Base-by-base conservation (phyloP, 2,113 vertebrate genomes). In the Sinocyclocheilus maitianheensis region DNA sequence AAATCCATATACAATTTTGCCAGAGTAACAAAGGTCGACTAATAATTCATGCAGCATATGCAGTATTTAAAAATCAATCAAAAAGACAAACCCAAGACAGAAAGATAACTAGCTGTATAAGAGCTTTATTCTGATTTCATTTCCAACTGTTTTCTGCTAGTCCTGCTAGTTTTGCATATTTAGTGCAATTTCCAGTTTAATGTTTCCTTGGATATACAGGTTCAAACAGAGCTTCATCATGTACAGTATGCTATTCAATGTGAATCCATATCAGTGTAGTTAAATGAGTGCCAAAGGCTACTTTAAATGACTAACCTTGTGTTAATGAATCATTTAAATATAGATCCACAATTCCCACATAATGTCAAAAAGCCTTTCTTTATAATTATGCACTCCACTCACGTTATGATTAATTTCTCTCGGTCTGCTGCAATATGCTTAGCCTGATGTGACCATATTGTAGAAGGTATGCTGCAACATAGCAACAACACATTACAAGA, bases 291-390 rank as follows among this genome's bases (percentile, higher is more conserved):
- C 37, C 34, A 72, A 9, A 10, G 69, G 22, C n/a, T 76, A 62
- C 43, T 43, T 71, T 6, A 62, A 26, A 60, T 60, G 16, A 58
- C 8, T 60, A 48, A 46, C 5, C 58, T 67, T 53, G 13, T 16
- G 18, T 40, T 20, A 72, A 72, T 40, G 18, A 22, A 43, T 74
- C 4, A 0, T 43, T 72, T 22, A 22, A 72, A 12, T 74, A 43
- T 72, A 43, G 20, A 71, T 71, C 20, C 12, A 34, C 46, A 71
- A 74, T 81, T 81, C 24, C 5, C 20, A 53, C 8, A 63, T 4
- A 1, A 26, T 53, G 14, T 71, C 16, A 71, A 53, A 81, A 83
- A 83, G 81, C 46, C 20, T 51, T 72, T 72, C n/a, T n/a, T n/a
- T 34, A 14, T 34, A 30, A 72, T 81, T 24, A 79, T 69, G 43